Evolutionary conservation across 1,140 invertebrate genomes (phyloP), one percentile per base, ranked within the genome.

Genomic region (Rhyzopertha dominica): DNA sequence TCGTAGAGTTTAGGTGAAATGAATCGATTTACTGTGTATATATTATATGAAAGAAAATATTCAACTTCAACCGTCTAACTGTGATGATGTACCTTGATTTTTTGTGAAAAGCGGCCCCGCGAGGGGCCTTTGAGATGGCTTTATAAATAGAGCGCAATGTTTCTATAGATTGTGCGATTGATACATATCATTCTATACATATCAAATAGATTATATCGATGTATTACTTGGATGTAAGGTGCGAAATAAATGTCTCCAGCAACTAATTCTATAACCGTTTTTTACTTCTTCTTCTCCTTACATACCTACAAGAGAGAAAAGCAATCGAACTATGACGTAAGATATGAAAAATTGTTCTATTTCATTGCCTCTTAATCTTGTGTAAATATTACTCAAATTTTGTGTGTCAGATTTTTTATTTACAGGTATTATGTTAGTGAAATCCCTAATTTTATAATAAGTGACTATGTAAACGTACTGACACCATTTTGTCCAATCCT

Each of bases 161-260:
- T 43, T 56, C 42, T 46, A 34, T 45, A 48, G 32, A 36, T 39
- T 47, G 54, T 44, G 47, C 53, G 49, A 53, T 52, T 55, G 47
- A 62, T 64, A 62, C 62, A 64, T 64, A 64, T 64, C 62, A 62
- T 56, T 53, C 40, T 53, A 63, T 60, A 62, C 62, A 64, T 64
- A 64, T 64, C 62, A 64, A 51, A 59, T 54, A n/a, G 48, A 54
- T 37, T 59, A 59, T 61, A 63, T 62, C 51, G 54, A 56, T 62
- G 62, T 57, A 56, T 53, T 61, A 58, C 43, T 59, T 44, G 47
- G 46, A 34, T 61, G 47, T 61, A 49, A 62, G 55, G 49, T 60
- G 56, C 58, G 50, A 53, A 64, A 62, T 64, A 64, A 64, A 64
- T 64, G 62, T 64, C 54, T 62, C 59, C 56, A 55, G 61, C 61